Percentiles rank a stretch among this genome's conserved stretches.
Evolutionary conservation across 2,113 vertebrate species (phyloP).

Genomic region (Psephotus haematonotus): DNA sequence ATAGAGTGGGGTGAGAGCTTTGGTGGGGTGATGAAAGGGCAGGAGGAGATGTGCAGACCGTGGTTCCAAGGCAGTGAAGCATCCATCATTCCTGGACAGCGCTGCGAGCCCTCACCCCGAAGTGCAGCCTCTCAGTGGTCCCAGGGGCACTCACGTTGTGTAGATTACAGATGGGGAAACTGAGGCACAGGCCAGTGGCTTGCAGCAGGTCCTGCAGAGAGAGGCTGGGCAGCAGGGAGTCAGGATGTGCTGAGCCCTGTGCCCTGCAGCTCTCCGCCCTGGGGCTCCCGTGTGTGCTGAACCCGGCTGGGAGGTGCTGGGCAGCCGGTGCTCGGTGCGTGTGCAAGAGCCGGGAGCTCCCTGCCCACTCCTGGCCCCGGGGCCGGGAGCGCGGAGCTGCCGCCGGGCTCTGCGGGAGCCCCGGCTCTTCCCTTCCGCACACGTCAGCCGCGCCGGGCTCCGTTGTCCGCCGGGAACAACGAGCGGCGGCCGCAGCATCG

Average conservation of each 20-base stretch:
- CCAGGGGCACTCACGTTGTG: not conserved
- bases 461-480: not conserved
- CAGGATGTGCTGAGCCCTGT: rapidly evolving
- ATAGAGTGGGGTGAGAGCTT: not conserved
- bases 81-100: not conserved
- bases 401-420: not conserved
- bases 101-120: not conserved
- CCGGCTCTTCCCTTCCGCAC: slow-evolving; percentile 37
- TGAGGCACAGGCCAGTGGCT: not conserved
- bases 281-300: not conserved
- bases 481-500: not conserved
- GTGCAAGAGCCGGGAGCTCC: not conserved
- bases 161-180: not conserved
- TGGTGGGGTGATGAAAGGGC: not conserved
- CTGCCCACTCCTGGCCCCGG: not conserved
- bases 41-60: too few species aligned
- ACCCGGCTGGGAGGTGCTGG: not conserved
- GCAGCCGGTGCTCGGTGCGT: not conserved
- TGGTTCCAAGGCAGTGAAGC: rapidly evolving
- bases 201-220: not conserved
- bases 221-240: not conserved
- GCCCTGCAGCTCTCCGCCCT: not conserved
- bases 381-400: not conserved
- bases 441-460: not conserved
- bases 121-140: not conserved